Conservation (phyloP, 2,888 invertebrate species). For the Physocephala rufipes region DNA sequence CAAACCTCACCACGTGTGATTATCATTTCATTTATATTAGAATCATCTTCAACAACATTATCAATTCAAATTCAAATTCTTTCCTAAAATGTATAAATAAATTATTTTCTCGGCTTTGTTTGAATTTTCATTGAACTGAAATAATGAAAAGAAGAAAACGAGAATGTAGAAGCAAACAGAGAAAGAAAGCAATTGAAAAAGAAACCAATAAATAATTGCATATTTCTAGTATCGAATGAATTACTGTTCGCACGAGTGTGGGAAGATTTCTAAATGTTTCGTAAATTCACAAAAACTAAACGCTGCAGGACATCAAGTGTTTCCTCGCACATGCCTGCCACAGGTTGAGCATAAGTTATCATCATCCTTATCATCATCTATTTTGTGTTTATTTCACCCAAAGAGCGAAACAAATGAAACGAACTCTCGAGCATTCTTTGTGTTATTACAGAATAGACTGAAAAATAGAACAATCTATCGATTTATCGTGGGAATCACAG, state of each 20-base stretch:
- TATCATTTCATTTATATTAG: too few relatives aligned
- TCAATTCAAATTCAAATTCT: too few relatives aligned
- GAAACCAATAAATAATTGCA: background rate
- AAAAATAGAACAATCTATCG: too few relatives aligned
- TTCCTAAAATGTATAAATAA: too few relatives aligned
- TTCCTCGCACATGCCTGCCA: conserved; percentile 24
- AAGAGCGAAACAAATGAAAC: conserved; percentile 11
- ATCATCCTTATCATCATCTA: background rate
- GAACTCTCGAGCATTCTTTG: too few relatives aligned
- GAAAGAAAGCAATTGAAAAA: background rate
- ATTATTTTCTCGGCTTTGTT: too few relatives aligned
- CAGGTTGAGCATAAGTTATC: conserved; percentile 6
- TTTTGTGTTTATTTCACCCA: conserved; percentile 10
- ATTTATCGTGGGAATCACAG: too few relatives aligned
- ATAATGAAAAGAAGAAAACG: too few relatives aligned
- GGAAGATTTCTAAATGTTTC: conserved; percentile 12
- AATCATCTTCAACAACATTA: too few relatives aligned
- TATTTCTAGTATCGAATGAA: background rate
- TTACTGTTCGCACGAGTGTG: conserved; percentile 6
- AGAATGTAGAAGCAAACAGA: background rate
- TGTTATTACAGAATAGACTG: too few relatives aligned
- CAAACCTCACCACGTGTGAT: too few relatives aligned
- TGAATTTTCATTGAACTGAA: too few relatives aligned
- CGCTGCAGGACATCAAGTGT: conserved; percentile 28
- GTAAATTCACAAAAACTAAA: conserved; percentile 14